These are phyloP conservation scores for Stegodyphus mimosarum DNA, from an alignment of 1,140 invertebrate species.

Conservation along the genomic window DNA sequence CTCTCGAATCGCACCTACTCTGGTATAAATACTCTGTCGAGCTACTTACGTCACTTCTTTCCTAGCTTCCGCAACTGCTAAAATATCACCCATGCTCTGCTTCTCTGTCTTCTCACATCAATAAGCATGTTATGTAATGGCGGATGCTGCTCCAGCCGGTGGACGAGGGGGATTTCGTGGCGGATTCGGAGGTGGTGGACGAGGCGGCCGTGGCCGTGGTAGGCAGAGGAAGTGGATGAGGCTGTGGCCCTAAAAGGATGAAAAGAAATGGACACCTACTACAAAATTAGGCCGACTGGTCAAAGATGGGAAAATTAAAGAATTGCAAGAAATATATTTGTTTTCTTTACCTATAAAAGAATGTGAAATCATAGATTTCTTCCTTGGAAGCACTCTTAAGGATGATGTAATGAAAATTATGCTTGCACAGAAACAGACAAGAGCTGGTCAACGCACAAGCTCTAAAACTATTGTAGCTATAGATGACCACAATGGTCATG, in stretches of 20 bases:
- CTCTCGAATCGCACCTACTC: too few relatives aligned
- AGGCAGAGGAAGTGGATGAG: conserved; percentile 78
- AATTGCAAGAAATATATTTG: conserved; percentile 98
- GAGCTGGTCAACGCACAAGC: conserved; percentile 98
- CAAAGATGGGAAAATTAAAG: conserved; percentile 94
- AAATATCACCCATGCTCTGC: too few relatives aligned
- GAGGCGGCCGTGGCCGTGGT: conserved; percentile 83
- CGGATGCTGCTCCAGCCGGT: conserved; percentile 62
- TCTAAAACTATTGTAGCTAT: conserved; percentile 96
- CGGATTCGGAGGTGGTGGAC: conserved; percentile 70
- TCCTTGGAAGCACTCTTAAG: conserved; percentile 90
- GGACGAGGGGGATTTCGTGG: conserved; percentile 49
- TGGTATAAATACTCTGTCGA: too few relatives aligned
- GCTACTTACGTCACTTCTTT: too few relatives aligned
- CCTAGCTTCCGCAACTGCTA: too few relatives aligned
- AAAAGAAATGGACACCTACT: conserved; percentile 98
- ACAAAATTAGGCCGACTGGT: conserved; percentile 98
- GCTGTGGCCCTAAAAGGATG: conserved; percentile 87
- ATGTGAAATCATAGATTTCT: conserved; percentile 98
- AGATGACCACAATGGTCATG: conserved; percentile 98
- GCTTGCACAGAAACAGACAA: conserved; percentile 99
- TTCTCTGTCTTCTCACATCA: too few relatives aligned
- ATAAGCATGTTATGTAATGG: conserved; percentile 56
- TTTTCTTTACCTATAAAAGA: conserved; percentile 74
- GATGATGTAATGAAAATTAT: conserved; percentile 99